Conservation (phyloP, 2,797 vertebrate species). For the Tachyglossus aculeatus region DNA sequence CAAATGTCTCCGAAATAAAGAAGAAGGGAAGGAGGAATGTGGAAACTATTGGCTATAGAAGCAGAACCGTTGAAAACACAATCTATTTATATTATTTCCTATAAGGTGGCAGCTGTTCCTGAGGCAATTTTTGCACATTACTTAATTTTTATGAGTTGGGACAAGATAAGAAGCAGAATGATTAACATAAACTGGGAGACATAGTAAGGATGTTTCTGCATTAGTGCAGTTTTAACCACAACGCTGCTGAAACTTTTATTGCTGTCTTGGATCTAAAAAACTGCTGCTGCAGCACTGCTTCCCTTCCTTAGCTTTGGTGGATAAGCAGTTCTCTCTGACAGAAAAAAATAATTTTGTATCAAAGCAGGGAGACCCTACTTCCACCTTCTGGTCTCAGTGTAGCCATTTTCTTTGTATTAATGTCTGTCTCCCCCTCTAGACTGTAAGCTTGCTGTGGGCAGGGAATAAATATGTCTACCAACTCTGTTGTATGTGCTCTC, state of each 20-base stretch:
- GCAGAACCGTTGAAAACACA: neutral
- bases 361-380: too few relatives aligned
- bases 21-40: neutral
- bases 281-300: accelerated
- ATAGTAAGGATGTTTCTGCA: neutral
- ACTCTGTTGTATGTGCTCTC: too few relatives aligned
- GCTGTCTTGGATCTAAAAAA: neutral
- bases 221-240: neutral
- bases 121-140: conserved; percentile 1
- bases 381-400: too few relatives aligned
- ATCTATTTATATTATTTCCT: conserved; percentile 17
- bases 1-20: conserved; percentile 16
- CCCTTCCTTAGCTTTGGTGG: neutral
- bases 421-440: too few relatives aligned
- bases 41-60: neutral
- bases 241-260: neutral
- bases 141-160: conserved; percentile 25
- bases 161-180: conserved; percentile 22
- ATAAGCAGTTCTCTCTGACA: too few relatives aligned
- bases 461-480: too few relatives aligned
- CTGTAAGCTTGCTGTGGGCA: too few relatives aligned
- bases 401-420: too few relatives aligned
- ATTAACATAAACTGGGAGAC: neutral
- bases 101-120: conserved; percentile 17
- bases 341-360: too few relatives aligned